These are phyloP conservation scores for Rhingia rostrata DNA, from an alignment of 2,888 invertebrate species.

Conservation along the genomic window DNA sequence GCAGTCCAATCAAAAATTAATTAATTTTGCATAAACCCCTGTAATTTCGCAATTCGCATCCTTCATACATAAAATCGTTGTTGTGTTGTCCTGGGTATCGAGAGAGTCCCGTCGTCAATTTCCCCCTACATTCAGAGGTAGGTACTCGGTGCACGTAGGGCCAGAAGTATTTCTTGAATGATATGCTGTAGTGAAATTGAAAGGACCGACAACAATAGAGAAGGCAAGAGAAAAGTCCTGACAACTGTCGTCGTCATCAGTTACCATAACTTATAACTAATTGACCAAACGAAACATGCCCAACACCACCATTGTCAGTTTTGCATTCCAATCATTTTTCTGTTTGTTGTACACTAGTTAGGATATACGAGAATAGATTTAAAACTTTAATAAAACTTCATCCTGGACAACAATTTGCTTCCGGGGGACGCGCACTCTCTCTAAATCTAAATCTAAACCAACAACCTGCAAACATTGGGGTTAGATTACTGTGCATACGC, in stretches of 20 bases:
- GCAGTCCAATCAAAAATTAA: slow-evolving; percentile 66
- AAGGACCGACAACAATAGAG: too few species aligned
- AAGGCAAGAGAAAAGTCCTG: background rate
- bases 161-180: too few species aligned
- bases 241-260: slow-evolving; percentile 5
- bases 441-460: slow-evolving; percentile 59
- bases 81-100: background rate
- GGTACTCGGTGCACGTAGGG: too few species aligned
- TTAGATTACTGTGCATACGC: slow-evolving; percentile 45
- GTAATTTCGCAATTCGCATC: slow-evolving; percentile 44
- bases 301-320: slow-evolving; percentile 15
- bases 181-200: background rate
- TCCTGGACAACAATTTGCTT: slow-evolving; percentile 50
- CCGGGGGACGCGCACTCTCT: slow-evolving; percentile 20
- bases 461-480: slow-evolving; percentile 56
- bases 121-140: background rate
- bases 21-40: slow-evolving; percentile 55
- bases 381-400: slow-evolving; percentile 61
- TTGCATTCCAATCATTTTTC: slow-evolving; percentile 18
- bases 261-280: slow-evolving; percentile 24
- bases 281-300: slow-evolving; percentile 28
- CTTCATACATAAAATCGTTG: too few species aligned
- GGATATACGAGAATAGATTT: slow-evolving; percentile 18
- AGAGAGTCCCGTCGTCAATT: slow-evolving; percentile 2
- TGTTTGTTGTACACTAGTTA: background rate